Base-by-base conservation (phyloP, 2,888 invertebrate genomes). In the Xestia rhomboidea region DNA sequence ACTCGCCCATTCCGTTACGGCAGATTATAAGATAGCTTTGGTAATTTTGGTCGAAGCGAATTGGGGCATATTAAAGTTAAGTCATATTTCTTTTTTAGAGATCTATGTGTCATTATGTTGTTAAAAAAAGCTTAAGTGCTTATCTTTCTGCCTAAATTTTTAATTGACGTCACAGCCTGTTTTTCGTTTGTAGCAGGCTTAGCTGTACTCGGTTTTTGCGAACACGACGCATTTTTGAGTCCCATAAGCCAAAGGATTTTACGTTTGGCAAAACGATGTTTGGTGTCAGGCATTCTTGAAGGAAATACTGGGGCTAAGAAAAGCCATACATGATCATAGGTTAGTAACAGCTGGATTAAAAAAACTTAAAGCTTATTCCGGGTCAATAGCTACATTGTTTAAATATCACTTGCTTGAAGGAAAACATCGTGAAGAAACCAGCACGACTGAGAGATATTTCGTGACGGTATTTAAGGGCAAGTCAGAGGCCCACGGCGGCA, bases 1-100 rank as follows among this genome's bases (percentile, higher is more conserved):
- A 87, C 73, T 73, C 70, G 76, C 75, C 41, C 54, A 79, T 81
- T 78, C 88, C 81, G 87, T 87, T 83, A 83, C 77, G 70, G 63
- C 51, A 82, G 87, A 87, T 81, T 87, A 83, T 79, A 82, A 72
- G 82, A 79, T 79, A 79, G 79, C 75, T 76, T 70, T 63, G n/a
- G 67, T 73, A 49, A 81, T 86, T 79, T 84, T 76, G 18, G 63
- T 41, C 57, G 81, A 64, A 74, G 67, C 71, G 69, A 83, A 83
- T 88, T 83, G 76, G 76, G 67, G 24, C 77, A 81, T 44, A 80
- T 77, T 73, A 44, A 69, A 77, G 64, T 77, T 82, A 76, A 81
- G 68, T 81, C 74, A 73, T 79, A 68, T 57, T 44, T 69, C 69
- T 74, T 84, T 86, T 63, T 70, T 62, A 11, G 38, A 77, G 44